These are phyloP conservation scores for Theristicus caerulescens DNA, from an alignment of 2,113 vertebrate genomes.

Conservation along the genomic window DNA sequence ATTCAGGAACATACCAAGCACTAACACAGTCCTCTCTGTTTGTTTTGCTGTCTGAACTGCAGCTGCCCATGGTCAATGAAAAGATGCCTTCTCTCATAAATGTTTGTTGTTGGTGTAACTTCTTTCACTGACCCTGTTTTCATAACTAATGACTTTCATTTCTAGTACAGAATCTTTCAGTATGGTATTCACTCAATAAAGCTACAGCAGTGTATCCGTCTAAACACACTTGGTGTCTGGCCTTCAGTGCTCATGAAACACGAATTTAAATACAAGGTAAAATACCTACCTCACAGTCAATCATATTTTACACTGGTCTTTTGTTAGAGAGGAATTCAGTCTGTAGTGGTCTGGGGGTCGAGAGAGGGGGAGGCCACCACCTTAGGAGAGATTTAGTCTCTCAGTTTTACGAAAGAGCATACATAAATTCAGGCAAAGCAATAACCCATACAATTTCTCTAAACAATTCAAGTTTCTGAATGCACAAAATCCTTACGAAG, in stretches of 20 bases:
- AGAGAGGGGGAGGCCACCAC: accelerated
- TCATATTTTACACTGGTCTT: background rate
- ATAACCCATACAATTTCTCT: background rate
- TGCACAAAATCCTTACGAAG: background rate
- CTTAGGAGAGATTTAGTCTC: background rate
- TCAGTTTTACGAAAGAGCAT: background rate
- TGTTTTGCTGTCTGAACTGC: slow-evolving; percentile 27
- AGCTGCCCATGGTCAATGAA: slow-evolving; percentile 36
- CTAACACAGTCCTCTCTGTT: slow-evolving; percentile 32
- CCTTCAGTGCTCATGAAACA: background rate
- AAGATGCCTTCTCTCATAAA: slow-evolving; percentile 20
- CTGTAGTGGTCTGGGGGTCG: background rate
- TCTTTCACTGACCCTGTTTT: background rate
- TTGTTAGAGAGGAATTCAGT: background rate
- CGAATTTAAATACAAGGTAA: slow-evolving; percentile 4
- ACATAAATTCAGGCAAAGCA: background rate
- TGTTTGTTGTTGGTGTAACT: background rate
- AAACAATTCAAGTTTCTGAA: background rate
- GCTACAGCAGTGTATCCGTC: background rate
- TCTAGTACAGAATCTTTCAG: background rate
- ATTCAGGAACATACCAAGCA: background rate
- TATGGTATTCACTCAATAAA: background rate
- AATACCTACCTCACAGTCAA: background rate
- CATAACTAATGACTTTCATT: background rate
- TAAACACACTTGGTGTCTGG: background rate